Evolutionary conservation across 2,888 invertebrate genomes (phyloP), one percentile per base, ranked within the genome.

Genomic region (Drosophila seclusa): DNA sequence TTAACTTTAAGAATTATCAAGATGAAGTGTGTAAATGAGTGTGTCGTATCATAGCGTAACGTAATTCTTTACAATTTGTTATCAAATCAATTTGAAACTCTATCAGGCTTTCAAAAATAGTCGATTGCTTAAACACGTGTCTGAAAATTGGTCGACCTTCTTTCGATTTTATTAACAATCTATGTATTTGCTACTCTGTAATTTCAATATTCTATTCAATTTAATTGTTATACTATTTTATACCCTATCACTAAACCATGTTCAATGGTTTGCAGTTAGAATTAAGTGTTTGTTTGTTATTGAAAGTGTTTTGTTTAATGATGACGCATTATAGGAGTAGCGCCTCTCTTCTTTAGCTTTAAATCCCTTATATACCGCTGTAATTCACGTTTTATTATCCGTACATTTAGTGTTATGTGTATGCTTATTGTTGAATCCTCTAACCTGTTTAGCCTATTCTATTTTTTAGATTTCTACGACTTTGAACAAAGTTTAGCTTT

Each of bases 251-350:
- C 52, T 59, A 52, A 77, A 55, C 68, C 77, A 59, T 74, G 54
- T 42, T 40, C 18, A 68, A 67, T 68, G 67, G 73, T 68, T 48
- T 76, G 71, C 63, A 49, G 73, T 69, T 85, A 85, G 90, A 55
- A 49, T 36, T 85, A 89, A 89, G 89, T 85, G 89, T 85, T 85
- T 85, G 87, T 82, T 85, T 85, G 85, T 85, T 85, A 87, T 85
- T 71, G 55, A 68, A 78, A 68, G 68, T 80, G 76, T 72, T 83
- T 73, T 82, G 81, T 87, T 89, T 86, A 78, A 71, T 64, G 38
- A 68, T 63, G 53, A 48, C 31, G 48, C 65, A 65, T 60, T 27
- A 60, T 52, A 36, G 36, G 54, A 71, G 53, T 58, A 63, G 54
- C 40, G 8, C 50, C 68, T 55, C 52, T 57, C 36, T 48, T 71